Percentiles rank a stretch among this genome's conserved stretches.
These are phyloP conservation scores for Asobara japonica DNA, from an alignment of 1,140 invertebrate genomes.

Conservation along the genomic window DNA sequence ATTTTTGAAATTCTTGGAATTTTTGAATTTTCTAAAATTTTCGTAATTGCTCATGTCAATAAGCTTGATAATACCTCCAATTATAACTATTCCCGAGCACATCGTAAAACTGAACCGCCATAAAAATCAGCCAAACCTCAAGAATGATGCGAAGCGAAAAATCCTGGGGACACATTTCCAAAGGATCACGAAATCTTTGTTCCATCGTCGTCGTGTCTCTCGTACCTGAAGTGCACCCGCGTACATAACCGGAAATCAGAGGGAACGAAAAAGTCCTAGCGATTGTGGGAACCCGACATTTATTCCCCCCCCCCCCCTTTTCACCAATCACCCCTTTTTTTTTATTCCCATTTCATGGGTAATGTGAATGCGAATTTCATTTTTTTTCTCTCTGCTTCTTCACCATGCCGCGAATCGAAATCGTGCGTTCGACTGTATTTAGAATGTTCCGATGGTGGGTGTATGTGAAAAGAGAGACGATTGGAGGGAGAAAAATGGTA, in stretches of 20 bases:
- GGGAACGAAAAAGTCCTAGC: neutral
- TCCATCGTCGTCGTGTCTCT: slow-evolving; percentile 24
- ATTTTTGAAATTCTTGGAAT: too few relatives aligned
- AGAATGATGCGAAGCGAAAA: slow-evolving; percentile 24
- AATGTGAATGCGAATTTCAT: slow-evolving; percentile 9
- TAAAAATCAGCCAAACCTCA: neutral
- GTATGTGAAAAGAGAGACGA: neutral
- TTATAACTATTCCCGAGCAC: too few relatives aligned
- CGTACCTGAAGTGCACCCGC: neutral
- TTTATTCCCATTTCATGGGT: slow-evolving; percentile 1
- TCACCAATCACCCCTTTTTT: neutral
- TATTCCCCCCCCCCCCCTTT: neutral
- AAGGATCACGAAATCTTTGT: slow-evolving; percentile 29
- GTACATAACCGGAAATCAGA: slow-evolving; percentile 33
- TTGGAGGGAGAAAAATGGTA: neutral
- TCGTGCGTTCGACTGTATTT: neutral
- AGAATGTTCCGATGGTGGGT: neutral
- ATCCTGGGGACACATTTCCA: slow-evolving; percentile 7
- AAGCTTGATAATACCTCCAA: too few relatives aligned
- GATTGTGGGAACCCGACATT: slow-evolving; percentile 15
- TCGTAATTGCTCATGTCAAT: too few relatives aligned
- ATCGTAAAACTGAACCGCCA: too few relatives aligned
- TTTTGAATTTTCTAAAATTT: too few relatives aligned
- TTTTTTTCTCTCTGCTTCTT: neutral
- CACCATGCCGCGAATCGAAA: neutral